phyloP scores from a whole-genome alignment of 2,888 invertebrate species.

The Caenorhabditis sulstoni region DNA sequence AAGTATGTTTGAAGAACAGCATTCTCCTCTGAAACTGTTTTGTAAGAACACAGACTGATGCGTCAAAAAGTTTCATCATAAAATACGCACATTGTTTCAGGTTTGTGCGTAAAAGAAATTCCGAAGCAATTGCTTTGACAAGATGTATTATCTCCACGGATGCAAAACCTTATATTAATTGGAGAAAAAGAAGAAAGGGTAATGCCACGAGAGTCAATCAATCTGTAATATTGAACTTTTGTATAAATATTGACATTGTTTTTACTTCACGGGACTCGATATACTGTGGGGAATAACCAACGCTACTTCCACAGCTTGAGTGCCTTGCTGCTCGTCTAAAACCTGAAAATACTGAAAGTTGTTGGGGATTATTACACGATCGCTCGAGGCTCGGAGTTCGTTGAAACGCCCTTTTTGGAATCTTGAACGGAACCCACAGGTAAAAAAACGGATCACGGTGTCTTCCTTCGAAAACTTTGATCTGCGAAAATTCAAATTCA shows the following conservation, averaged over 20 bases:
- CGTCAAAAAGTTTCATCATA: too few species aligned
- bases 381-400: too few species aligned
- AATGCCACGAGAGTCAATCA: conserved; percentile 88
- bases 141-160: conserved; percentile 89
- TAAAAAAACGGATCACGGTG: too few species aligned
- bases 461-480: too few species aligned
- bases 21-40: conserved; percentile 31
- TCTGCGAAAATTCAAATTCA: too few species aligned
- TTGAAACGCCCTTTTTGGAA: too few species aligned
- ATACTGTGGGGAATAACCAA: conserved; percentile 94
- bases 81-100: conserved; percentile 82
- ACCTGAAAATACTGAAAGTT: conserved; percentile 49
- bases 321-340: conserved; percentile 87
- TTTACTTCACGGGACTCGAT: conserved; percentile 94
- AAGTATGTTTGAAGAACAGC: conserved; percentile 80
- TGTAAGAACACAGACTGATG: too few species aligned
- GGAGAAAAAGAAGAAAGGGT: conserved; percentile 90
- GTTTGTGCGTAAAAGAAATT: conserved; percentile 90
- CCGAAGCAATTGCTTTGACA: conserved; percentile 93
- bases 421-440: too few species aligned
- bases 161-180: conserved; percentile 86
- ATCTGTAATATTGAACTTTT: conserved; percentile 80
- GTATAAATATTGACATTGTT: too few species aligned
- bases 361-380: too few species aligned
- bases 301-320: conserved; percentile 87